Conservation (phyloP, 2,888 invertebrate species). For the Rotaria magnacalcarata region DNA sequence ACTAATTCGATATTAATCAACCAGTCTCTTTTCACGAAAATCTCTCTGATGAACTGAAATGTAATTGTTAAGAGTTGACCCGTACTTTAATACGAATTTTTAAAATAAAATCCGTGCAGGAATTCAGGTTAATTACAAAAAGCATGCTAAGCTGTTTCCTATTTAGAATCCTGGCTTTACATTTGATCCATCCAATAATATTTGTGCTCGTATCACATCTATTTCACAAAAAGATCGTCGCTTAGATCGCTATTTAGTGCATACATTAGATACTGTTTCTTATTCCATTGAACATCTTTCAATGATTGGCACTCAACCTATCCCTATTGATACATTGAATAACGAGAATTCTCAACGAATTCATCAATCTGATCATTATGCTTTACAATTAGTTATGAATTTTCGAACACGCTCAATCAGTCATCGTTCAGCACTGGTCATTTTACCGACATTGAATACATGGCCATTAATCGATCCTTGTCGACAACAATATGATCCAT, state of each 20-base stretch:
- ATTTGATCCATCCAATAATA: slow-evolving; percentile 41
- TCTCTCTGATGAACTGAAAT: no score
- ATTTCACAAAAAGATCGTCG: not conserved
- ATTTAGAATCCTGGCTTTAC: slow-evolving; percentile 39
- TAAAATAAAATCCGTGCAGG: no score
- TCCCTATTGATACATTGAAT: not conserved
- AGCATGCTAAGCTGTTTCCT: not conserved
- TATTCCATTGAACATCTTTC: not conserved
- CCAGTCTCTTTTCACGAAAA: no score
- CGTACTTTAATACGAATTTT: no score
- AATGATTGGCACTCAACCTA: not conserved
- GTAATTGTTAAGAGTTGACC: no score
- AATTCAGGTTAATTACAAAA: no score
- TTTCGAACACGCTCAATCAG: not conserved
- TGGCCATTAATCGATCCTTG: slow-evolving; percentile 35
- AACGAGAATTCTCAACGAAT: not conserved
- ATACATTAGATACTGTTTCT: not conserved
- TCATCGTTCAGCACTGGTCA: not conserved
- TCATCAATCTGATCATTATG: slow-evolving; percentile 44
- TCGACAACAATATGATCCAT: slow-evolving; percentile 22
- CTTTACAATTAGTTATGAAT: not conserved
- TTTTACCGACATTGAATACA: slow-evolving; percentile 35
- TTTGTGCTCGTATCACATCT: slow-evolving; percentile 41
- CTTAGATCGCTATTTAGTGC: slow-evolving; percentile 37
- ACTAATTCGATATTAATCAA: no score